Evolutionary conservation across 2,797 vertebrate species (phyloP).

Genomic region (Pantherophis alleghaniensis): DNA sequence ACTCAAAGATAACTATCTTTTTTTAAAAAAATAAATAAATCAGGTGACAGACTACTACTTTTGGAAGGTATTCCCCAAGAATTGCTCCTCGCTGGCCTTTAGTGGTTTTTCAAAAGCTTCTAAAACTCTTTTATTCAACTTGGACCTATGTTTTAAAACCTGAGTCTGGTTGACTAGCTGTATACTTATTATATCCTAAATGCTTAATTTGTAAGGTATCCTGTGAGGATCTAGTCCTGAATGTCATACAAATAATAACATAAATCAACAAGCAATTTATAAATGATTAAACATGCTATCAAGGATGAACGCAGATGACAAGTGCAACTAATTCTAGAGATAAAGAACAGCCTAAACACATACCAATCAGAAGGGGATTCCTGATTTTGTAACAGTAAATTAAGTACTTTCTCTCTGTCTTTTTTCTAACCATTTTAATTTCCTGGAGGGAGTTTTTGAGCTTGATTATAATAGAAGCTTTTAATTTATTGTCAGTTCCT

Average conservation of each 20-base stretch:
- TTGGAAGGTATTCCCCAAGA: not conserved
- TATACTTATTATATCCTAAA: not conserved
- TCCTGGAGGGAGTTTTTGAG: conserved; percentile 19
- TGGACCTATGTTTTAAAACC: not conserved
- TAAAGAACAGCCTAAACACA: not conserved
- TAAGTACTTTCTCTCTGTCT: not conserved
- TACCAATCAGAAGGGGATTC: not conserved
- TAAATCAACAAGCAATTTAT: not conserved
- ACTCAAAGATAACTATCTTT: not conserved
- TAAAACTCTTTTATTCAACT: not conserved
- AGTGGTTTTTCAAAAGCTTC: not conserved
- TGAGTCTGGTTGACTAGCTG: not conserved
- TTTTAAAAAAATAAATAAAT: not conserved
- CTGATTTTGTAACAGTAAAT: not conserved
- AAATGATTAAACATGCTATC: not conserved
- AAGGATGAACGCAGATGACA: not conserved
- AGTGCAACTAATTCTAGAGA: not conserved
- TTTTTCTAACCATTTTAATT: conserved; percentile 12
- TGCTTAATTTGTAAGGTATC: not conserved
- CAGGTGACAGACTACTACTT: not conserved
- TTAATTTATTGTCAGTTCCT: conserved; percentile 50
- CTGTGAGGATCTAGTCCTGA: not conserved
- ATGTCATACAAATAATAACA: not conserved
- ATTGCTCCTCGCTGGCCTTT: not conserved
- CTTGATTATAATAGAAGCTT: conserved; percentile 31